Evolutionary conservation across 2,888 invertebrate genomes (phyloP).

Genomic region (Meandrusa payeni): DNA sequence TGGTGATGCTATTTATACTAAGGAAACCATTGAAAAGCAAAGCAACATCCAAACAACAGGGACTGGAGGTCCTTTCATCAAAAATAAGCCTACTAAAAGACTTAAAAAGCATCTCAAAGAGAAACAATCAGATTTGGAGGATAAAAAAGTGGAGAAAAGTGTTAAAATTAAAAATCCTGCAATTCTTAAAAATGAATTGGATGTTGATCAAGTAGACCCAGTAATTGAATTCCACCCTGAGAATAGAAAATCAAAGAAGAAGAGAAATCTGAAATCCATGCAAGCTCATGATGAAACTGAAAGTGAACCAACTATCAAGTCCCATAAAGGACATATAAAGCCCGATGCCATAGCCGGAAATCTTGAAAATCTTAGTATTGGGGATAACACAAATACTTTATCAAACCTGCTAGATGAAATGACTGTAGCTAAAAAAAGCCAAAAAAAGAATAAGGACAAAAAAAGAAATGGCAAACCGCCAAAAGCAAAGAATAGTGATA

Average conservation of each 20-base stretch:
- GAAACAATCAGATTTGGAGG: conserved; percentile 19
- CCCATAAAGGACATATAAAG: conserved; percentile 43
- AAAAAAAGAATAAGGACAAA: conserved; percentile 46
- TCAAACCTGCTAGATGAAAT: conserved; percentile 62
- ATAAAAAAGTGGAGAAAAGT: background rate
- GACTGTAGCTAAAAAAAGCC: conserved; percentile 57
- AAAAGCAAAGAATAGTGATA: conserved; percentile 24
- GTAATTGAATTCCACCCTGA: background rate
- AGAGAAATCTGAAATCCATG: conserved; percentile 37
- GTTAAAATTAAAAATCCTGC: background rate
- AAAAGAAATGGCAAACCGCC: conserved; percentile 40
- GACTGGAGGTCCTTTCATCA: conserved; percentile 10
- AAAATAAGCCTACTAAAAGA: conserved; percentile 18
- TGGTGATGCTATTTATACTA: conserved; percentile 27
- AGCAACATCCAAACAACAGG: conserved; percentile 17
- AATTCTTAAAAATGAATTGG: too few relatives aligned
- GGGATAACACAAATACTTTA: conserved; percentile 62
- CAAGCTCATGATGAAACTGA: conserved; percentile 32
- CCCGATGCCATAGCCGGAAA: conserved; percentile 53
- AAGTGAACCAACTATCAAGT: conserved; percentile 46
- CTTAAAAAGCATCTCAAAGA: background rate
- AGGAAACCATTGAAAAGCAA: conserved; percentile 24
- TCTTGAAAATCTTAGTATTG: conserved; percentile 60
- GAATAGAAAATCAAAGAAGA: conserved; percentile 41
- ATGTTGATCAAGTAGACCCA: too few relatives aligned